Evolutionary conservation across 1,140 invertebrate species (phyloP).

Genomic region (Neomicropteryx cornuta): DNA sequence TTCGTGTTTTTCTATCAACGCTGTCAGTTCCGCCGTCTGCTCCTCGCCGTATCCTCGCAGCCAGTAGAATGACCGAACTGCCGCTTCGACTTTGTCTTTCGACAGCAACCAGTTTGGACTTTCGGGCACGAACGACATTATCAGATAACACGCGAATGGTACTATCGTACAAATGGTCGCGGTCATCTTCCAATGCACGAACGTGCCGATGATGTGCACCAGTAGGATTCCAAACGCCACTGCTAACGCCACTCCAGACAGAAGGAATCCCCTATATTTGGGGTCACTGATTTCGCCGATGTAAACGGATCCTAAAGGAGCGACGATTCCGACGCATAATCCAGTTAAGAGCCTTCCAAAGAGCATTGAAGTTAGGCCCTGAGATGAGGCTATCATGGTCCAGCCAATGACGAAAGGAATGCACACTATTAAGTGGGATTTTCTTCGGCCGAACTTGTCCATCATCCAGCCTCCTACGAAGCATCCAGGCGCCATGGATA

Average conservation of each 20-base stretch:
- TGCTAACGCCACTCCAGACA: constrained; percentile 41
- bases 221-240: constrained; percentile 43
- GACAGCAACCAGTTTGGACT: constrained; percentile 58
- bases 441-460: constrained; percentile 55
- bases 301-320: constrained; percentile 39
- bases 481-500: constrained; percentile 48
- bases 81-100: constrained; percentile 38
- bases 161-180: constrained; percentile 40
- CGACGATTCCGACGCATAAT: constrained; percentile 39
- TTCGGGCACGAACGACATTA: constrained; percentile 49
- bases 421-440: constrained; percentile 45
- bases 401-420: constrained; percentile 55
- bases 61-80: constrained; percentile 38
- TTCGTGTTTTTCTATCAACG: constrained; percentile 31
- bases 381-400: constrained; percentile 45
- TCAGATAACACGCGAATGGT: constrained; percentile 33
- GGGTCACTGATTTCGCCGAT: constrained; percentile 46
- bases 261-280: constrained; percentile 42
- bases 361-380: constrained; percentile 39
- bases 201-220: constrained; percentile 47
- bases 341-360: constrained; percentile 57
- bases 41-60: constrained; percentile 36
- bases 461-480: constrained; percentile 46
- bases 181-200: constrained; percentile 44
- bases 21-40: constrained; percentile 36